Evolutionary conservation across 2,888 invertebrate species (phyloP).

Genomic region (Mythimna albipuncta): DNA sequence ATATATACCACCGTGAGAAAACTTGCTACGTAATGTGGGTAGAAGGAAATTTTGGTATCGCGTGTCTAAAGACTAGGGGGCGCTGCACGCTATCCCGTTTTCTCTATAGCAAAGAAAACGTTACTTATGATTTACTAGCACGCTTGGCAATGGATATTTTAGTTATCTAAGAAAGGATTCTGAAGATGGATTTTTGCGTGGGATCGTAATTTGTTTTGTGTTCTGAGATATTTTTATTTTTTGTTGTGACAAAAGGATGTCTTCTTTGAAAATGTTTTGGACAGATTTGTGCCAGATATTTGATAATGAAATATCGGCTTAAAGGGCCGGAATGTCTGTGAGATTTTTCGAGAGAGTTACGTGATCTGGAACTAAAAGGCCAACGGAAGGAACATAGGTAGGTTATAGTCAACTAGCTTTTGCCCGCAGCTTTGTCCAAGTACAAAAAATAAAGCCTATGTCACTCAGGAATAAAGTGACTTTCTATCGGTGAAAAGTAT

Average conservation of each 20-base stretch:
- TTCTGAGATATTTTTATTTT: conserved; percentile 25
- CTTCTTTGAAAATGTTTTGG: conserved; percentile 1
- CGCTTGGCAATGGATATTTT: conserved; percentile 68
- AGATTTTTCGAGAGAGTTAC: too few relatives aligned
- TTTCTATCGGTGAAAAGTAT: too few relatives aligned
- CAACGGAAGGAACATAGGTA: too few relatives aligned
- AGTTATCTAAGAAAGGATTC: conserved; percentile 53
- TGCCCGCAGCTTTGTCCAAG: too few relatives aligned
- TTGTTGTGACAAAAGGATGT: conserved; percentile 5
- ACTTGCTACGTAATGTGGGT: conserved; percentile 79
- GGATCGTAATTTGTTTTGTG: conserved; percentile 51
- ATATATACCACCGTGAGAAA: conserved; percentile 72
- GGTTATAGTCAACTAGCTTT: too few relatives aligned
- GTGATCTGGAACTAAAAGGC: too few relatives aligned
- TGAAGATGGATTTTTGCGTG: conserved; percentile 45
- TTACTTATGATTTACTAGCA: conserved; percentile 81
- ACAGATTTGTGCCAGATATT: conserved; percentile 9
- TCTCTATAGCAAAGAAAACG: conserved; percentile 76
- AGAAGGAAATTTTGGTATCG: conserved; percentile 87
- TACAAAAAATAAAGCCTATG: too few relatives aligned
- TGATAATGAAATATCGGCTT: conserved; percentile 1
- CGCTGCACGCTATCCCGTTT: conserved; percentile 82
- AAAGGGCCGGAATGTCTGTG: neutral
- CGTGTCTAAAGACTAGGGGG: conserved; percentile 77
- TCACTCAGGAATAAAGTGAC: too few relatives aligned